Base-by-base conservation (phyloP, 2,113 vertebrate genomes). In the Corydoras maculifer region DNA sequence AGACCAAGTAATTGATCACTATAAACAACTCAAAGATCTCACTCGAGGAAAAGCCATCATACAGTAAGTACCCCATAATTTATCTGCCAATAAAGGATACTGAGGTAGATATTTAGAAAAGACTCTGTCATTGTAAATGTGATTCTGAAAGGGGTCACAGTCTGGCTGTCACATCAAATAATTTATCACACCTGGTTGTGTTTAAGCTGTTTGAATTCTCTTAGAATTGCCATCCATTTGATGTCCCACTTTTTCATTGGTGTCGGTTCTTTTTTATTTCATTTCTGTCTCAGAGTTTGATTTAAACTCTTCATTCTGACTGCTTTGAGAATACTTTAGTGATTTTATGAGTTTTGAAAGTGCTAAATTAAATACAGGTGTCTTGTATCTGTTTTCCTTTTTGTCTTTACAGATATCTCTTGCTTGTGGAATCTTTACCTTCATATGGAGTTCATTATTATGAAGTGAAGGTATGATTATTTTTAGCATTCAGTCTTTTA, bases 361-460 rank as follows among this genome's bases (percentile, higher is more conserved):
- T 53, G 51, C 51, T 10, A 10, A 12, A 65, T 58, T 59, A 50
- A 32, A 58, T 32, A 57, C 29, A 43, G 14, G 14, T 18, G 2
- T 62, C 7, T 62, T 69, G 14, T 65, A 62, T 15, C 43, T 65
- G 5, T 58, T 2, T 25, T 82, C 64, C 51, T 79, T 61, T 70
- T 81, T 76, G 78, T 75, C 86, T 80, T 83, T 29, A 82, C 70
- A 99, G 97, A 92, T 99, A 97, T 85, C 92, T 99, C 86, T 91
- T 92, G 84, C 88, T 97, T 75, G 94, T 96, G 70, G 93, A 98
- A 90, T 93, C 93, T 69, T 87, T 96, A 77, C 94, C 95, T 57
- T 94, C 96, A 69, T 99, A 99, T 50, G 97, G 97, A 86, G 93
- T 99, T 82, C 97, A 99, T 93, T 99, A 97, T 82, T 99, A 96